Evolutionary conservation across 1,140 invertebrate species (phyloP).

Genomic region (Platyura marginata): DNA sequence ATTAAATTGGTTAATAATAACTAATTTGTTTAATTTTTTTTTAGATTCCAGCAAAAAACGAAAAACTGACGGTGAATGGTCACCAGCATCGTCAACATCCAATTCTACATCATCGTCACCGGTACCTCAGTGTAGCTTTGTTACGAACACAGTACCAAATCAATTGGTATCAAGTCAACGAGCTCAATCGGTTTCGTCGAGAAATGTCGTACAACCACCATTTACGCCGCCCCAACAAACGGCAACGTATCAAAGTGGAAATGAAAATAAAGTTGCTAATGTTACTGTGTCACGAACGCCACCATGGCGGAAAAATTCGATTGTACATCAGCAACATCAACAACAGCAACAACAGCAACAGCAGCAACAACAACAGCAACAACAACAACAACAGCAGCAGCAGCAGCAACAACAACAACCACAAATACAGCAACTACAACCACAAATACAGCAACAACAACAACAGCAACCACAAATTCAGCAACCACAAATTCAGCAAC

Average conservation of each 20-base stretch:
- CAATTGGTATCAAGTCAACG: conserved; percentile 9
- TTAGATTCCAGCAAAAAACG: too few species aligned
- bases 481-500: conserved; percentile 13
- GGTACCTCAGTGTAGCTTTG: conserved; percentile 14
- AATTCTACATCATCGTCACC: conserved; percentile 8
- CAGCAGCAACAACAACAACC: conserved; percentile 13
- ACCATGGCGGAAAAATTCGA: conserved; percentile 40
- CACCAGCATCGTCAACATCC: not conserved
- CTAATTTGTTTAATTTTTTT: too few species aligned
- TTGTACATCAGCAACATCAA: conserved; percentile 13
- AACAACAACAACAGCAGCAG: conserved; percentile 14
- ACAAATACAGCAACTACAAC: conserved; percentile 13
- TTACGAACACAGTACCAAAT: conserved; percentile 13
- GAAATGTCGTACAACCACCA: conserved; percentile 22
- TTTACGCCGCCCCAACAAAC: conserved; percentile 4
- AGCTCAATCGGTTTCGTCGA: conserved; percentile 20
- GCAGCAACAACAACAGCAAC: conserved; percentile 17
- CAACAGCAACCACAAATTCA: conserved; percentile 11
- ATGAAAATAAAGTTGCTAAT: conserved; percentile 3
- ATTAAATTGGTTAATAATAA: too few species aligned
- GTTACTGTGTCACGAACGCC: conserved; percentile 25
- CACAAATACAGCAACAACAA: conserved; percentile 18
- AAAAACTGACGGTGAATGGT: conserved; percentile 13
- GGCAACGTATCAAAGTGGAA: not conserved
- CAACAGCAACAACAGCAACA: conserved; percentile 15